These are phyloP conservation scores for Metallyticus violacea DNA, from an alignment of 2,888 invertebrate species.

Conservation along the genomic window DNA sequence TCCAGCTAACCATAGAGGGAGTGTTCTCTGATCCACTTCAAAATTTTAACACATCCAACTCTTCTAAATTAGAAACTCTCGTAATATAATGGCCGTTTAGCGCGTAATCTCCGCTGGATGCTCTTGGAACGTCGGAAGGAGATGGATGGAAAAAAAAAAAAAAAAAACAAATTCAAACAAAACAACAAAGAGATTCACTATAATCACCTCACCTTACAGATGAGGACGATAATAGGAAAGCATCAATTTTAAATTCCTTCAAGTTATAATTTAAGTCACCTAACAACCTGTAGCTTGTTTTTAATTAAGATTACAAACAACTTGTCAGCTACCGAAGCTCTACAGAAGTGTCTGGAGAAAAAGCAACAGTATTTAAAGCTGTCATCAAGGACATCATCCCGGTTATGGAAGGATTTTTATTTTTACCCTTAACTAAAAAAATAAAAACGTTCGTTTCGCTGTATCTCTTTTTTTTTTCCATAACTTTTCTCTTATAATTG, in stretches of 20 bases:
- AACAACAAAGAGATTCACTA: not conserved
- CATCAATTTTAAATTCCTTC: not conserved
- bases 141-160: not conserved
- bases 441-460: not conserved
- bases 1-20: not conserved
- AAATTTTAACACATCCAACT: not conserved
- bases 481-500: not conserved
- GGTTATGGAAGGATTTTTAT: not conserved
- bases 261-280: conserved; percentile 3
- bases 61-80: not conserved
- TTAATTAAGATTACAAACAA: conserved; percentile 12
- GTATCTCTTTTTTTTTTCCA: not conserved
- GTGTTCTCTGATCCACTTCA: not conserved
- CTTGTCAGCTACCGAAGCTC: not conserved
- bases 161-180: not conserved
- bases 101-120: not conserved
- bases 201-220: not conserved
- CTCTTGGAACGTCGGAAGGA: not conserved
- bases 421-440: not conserved
- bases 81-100: not conserved
- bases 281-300: not conserved
- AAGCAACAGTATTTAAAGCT: not conserved
- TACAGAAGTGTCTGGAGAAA: not conserved
- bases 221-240: not conserved
- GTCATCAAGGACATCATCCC: not conserved